phyloP scores from a whole-genome alignment of 1,140 invertebrate genomes.

The Saxidomus purpurata region DNA sequence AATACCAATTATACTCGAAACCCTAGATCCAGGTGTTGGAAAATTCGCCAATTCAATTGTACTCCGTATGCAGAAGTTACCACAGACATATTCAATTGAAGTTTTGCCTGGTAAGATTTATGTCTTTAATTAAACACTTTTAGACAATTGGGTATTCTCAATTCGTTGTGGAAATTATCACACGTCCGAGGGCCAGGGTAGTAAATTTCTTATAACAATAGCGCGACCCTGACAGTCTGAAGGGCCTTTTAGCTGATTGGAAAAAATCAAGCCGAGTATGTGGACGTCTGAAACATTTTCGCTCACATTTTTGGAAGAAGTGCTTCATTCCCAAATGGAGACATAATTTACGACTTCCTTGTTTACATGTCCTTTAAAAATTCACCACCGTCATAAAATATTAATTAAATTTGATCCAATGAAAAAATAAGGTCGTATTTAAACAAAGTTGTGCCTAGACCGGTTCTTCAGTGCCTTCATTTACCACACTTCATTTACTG shows the following conservation, averaged over 20 bases:
- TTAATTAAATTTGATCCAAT: too few species aligned
- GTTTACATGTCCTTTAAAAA: background rate
- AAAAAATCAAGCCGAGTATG: background rate
- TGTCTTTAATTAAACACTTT: conserved; percentile 66
- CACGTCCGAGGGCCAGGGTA: conserved; percentile 42
- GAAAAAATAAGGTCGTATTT: too few species aligned
- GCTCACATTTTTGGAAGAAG: background rate
- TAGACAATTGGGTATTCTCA: conserved; percentile 62
- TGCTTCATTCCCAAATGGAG: background rate
- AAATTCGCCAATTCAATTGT: conserved; percentile 2
- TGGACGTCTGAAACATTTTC: background rate
- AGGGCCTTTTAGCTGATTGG: conserved; percentile 44
- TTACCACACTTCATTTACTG: too few species aligned
- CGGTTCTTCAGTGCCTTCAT: too few species aligned
- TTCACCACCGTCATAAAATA: too few species aligned
- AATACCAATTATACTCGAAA: conserved; percentile 21
- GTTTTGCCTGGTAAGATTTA: conserved; percentile 47
- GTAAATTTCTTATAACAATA: conserved; percentile 64
- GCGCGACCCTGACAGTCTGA: conserved; percentile 15
- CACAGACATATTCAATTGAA: conserved; percentile 38
- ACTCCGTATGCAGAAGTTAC: conserved; percentile 3
- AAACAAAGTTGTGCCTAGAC: too few species aligned
- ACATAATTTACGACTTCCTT: background rate
- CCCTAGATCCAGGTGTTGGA: conserved; percentile 29
- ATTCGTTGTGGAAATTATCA: conserved; percentile 53